Conservation (phyloP, 2,113 vertebrate species). For the Triplophysa dalaica region DNA sequence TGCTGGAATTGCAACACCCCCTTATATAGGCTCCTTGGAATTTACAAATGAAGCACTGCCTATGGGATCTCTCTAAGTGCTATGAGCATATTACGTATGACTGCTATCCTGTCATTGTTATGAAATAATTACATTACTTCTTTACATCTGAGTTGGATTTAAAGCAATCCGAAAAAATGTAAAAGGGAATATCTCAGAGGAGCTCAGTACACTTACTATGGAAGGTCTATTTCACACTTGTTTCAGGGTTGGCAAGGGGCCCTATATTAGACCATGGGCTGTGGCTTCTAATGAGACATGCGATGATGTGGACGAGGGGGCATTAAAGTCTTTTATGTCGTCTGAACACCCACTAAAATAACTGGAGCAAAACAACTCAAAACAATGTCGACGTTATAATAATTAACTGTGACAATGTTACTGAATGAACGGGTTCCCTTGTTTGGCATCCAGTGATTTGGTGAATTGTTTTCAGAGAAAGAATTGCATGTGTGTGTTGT, state of each 20-base stretch:
- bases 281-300: not conserved
- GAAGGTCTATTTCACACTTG: not conserved
- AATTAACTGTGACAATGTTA: slow-evolving; percentile 29
- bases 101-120: too few relatives aligned
- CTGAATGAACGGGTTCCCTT: slow-evolving; percentile 2
- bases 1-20: too few relatives aligned
- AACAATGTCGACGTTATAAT: slow-evolving; percentile 30
- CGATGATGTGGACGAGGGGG: not conserved
- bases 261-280: not conserved
- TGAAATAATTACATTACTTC: too few relatives aligned
- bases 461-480: slow-evolving; percentile 17
- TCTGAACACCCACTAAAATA: slow-evolving; percentile 1
- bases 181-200: too few relatives aligned
- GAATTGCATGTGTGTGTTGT: not conserved
- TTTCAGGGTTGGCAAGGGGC: not conserved
- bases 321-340: not conserved
- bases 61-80: too few relatives aligned
- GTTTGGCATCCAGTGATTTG: slow-evolving; percentile 30
- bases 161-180: too few relatives aligned
- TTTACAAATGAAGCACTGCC: too few relatives aligned
- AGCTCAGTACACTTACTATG: too few relatives aligned
- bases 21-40: too few relatives aligned
- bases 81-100: too few relatives aligned
- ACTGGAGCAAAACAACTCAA: not conserved
- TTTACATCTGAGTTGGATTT: too few relatives aligned